Evolutionary conservation across 2,113 vertebrate species (phyloP).

Genomic region (Indicator indicator): DNA sequence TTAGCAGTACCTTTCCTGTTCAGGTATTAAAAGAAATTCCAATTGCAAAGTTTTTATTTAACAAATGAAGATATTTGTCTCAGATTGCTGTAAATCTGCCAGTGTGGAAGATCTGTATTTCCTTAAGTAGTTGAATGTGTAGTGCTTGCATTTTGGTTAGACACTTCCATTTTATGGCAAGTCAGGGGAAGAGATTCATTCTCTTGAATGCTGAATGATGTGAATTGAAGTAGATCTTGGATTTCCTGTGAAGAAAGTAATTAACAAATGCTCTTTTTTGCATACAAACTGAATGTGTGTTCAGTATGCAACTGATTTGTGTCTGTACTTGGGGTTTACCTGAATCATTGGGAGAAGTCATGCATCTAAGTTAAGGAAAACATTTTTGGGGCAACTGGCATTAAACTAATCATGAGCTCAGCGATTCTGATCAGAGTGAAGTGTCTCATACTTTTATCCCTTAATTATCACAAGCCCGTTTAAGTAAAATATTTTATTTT

Average conservation of each 20-base stretch:
- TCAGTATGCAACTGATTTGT: background rate
- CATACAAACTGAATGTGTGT: background rate
- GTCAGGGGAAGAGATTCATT: background rate
- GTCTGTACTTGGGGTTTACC: background rate
- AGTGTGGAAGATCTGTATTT: background rate
- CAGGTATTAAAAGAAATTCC: background rate
- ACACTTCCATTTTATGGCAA: background rate
- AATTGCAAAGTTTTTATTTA: background rate
- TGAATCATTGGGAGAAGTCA: background rate
- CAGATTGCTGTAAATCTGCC: background rate
- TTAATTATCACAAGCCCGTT: background rate
- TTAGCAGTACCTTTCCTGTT: background rate
- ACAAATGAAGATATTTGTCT: background rate
- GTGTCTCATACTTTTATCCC: background rate
- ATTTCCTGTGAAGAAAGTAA: background rate
- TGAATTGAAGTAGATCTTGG: background rate
- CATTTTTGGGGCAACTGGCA: background rate
- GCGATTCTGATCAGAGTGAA: background rate
- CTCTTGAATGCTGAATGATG: background rate
- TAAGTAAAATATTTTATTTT: background rate
- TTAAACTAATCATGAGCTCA: background rate
- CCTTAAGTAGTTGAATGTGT: background rate
- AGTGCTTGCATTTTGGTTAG: background rate
- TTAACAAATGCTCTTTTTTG: background rate
- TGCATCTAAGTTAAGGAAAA: background rate